These are phyloP conservation scores for Petroica traversi DNA, from an alignment of 2,113 vertebrate genomes.

Conservation along the genomic window DNA sequence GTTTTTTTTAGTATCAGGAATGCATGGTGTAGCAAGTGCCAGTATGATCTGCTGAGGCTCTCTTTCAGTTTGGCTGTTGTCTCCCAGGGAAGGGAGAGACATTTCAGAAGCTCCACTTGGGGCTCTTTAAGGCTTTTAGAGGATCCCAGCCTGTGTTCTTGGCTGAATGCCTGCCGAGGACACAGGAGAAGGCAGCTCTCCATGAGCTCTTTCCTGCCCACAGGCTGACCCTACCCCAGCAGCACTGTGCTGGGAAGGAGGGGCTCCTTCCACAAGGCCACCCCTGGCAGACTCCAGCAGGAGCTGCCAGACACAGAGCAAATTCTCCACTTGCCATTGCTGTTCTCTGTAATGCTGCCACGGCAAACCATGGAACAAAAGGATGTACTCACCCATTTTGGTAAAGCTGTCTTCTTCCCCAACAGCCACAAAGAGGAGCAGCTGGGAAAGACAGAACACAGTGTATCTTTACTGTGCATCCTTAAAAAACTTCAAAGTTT, in stretches of 20 bases:
- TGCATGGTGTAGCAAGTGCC: not conserved
- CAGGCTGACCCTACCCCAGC: not conserved
- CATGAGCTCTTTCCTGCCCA: not conserved
- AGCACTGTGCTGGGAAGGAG: not conserved
- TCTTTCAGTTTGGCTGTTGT: not conserved
- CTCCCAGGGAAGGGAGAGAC: not conserved
- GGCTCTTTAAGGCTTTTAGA: not conserved
- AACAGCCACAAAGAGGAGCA: not conserved
- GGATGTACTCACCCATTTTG: not conserved
- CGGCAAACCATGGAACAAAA: not conserved
- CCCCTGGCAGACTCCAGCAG: fast-evolving
- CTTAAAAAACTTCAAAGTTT: not conserved
- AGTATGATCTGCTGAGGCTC: not conserved
- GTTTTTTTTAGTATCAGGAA: not conserved
- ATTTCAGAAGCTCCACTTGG: not conserved
- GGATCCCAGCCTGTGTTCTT: not conserved
- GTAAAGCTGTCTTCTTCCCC: not conserved
- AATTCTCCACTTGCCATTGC: not conserved
- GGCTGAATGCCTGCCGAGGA: not conserved
- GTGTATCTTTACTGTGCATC: not conserved
- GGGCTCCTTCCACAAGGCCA: not conserved
- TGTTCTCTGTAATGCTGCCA: fast-evolving
- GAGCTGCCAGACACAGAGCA: not conserved
- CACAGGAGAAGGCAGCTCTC: not conserved
- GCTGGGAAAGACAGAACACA: not conserved